A percentile compares a stretch with the other conserved stretches of the same genome.
Conservation (phyloP, 2,888 invertebrate species). For the Orthosia incerta region DNA sequence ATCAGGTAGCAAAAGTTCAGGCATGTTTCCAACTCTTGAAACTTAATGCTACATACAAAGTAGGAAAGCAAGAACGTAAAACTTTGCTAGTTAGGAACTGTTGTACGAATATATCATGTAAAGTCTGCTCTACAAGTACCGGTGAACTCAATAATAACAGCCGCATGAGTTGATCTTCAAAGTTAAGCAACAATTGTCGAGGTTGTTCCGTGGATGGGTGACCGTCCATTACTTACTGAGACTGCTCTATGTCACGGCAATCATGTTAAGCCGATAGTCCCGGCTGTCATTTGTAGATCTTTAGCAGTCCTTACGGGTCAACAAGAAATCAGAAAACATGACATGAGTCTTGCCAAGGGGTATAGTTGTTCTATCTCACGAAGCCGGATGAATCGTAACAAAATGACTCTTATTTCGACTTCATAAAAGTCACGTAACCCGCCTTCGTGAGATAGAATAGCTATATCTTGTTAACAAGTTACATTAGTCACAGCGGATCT, state of each 20-base stretch:
- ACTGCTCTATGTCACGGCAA: neutral
- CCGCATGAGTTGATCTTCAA: neutral
- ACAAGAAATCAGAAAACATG: neutral
- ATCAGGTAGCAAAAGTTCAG: neutral
- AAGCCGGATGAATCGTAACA: too few species aligned
- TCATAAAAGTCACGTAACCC: too few species aligned
- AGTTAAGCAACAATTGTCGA: neutral
- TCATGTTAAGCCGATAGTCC: neutral
- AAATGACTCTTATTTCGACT: too few species aligned
- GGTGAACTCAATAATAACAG: neutral
- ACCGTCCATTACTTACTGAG: neutral
- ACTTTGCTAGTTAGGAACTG: slow-evolving; percentile 5
- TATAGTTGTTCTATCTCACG: too few species aligned
- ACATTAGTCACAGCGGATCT: too few species aligned
- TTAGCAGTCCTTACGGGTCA: neutral
- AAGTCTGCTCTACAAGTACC: neutral
- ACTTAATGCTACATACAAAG: neutral
- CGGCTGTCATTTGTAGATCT: neutral
- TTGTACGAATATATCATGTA: neutral
- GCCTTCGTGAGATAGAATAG: too few species aligned
- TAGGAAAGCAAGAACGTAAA: neutral
- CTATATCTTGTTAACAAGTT: neutral
- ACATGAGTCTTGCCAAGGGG: neutral
- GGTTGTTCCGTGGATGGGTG: neutral
- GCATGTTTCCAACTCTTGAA: neutral